Percentiles rank a stretch among this genome's conserved stretches.
Conservation (phyloP, 2,113 vertebrate genomes). For the Antidorcas marsupialis region DNA sequence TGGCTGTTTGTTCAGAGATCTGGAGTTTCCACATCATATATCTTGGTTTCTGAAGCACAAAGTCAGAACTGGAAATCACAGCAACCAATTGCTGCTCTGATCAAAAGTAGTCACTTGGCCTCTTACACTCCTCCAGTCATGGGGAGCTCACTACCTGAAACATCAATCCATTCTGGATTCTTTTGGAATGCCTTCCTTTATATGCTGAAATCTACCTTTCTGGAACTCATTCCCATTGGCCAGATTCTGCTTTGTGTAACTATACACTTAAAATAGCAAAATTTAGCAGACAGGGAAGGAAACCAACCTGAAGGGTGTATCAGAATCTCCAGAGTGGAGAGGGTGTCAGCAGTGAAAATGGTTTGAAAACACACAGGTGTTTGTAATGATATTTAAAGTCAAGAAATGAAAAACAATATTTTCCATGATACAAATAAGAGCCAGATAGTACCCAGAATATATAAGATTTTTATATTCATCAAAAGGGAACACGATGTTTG, state of each 20-base stretch:
- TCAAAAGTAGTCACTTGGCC: not conserved
- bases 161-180: no score
- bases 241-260: not conserved
- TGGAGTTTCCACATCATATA: not conserved
- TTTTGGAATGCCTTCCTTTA: not conserved
- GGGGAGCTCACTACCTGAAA: not conserved
- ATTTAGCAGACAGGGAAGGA: not conserved
- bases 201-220: not conserved
- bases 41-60: not conserved
- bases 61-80: not conserved
- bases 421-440: not conserved
- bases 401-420: not conserved
- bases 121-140: not conserved
- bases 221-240: not conserved
- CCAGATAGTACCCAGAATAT: not conserved
- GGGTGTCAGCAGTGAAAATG: no score
- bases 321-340: not conserved
- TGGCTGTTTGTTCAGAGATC: not conserved
- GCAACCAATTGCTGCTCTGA: not conserved
- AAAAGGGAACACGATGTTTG: not conserved
- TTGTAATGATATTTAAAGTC: not conserved
- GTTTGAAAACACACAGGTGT: not conserved
- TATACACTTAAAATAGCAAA: not conserved
- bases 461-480: not conserved
- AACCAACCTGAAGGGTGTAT: accelerated